These are phyloP conservation scores for Pseudomyrmex gracilis DNA, from an alignment of 1,140 invertebrate genomes.

Conservation along the genomic window DNA sequence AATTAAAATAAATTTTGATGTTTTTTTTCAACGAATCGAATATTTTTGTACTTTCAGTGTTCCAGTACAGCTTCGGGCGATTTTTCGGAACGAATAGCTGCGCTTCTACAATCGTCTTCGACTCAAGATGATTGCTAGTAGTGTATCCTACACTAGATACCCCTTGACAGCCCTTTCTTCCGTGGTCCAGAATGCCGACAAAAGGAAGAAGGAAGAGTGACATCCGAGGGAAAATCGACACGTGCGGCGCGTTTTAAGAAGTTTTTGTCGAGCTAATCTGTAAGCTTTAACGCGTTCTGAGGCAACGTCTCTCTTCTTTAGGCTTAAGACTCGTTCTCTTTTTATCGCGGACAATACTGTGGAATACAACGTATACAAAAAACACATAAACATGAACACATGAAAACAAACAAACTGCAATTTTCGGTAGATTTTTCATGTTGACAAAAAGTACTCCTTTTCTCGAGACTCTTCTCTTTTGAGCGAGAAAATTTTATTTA, in stretches of 20 bases:
- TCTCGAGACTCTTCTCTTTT: constrained; percentile 39
- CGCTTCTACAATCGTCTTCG: constrained; percentile 78
- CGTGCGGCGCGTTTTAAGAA: constrained; percentile 19
- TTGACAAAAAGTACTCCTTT: not conserved
- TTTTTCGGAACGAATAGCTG: constrained; percentile 78
- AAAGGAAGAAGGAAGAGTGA: not conserved
- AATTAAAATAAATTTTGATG: too few relatives aligned
- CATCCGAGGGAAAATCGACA: not conserved
- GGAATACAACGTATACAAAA: not conserved
- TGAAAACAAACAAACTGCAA: not conserved
- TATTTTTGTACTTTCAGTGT: constrained; percentile 72
- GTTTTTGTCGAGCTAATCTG: constrained; percentile 50
- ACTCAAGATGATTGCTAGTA: constrained; percentile 82
- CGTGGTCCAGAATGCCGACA: not conserved
- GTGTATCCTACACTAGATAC: not conserved
- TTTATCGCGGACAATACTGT: constrained; percentile 29
- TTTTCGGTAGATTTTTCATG: not conserved
- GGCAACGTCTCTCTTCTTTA: constrained; percentile 33
- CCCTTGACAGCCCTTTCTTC: not conserved
- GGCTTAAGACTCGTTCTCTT: constrained; percentile 12
- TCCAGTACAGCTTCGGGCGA: constrained; percentile 71
- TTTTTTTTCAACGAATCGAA: constrained; percentile 4
- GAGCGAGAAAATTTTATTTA: not conserved
- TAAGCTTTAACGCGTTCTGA: constrained; percentile 40
- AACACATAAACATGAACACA: constrained; percentile 6